Conservation (phyloP, 2,888 invertebrate genomes). For the Anorthoa munda region DNA sequence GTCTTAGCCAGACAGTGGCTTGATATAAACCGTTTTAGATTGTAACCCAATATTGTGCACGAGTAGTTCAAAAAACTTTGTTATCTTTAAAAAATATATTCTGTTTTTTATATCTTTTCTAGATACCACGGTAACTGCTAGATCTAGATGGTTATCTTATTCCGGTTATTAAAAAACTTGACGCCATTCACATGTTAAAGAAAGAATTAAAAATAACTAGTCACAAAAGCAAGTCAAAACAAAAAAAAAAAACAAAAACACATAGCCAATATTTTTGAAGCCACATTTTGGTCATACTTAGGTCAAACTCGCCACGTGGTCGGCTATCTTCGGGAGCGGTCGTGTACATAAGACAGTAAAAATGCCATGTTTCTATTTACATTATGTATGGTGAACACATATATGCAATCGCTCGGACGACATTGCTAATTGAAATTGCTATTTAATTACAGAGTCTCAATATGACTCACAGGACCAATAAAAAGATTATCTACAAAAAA, state of each 20-base stretch:
- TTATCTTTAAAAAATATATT: slow-evolving; percentile 21
- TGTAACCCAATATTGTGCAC: slow-evolving; percentile 86
- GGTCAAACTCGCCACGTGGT: no score
- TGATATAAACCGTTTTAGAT: slow-evolving; percentile 73
- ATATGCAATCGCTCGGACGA: no score
- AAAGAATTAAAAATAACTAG: no score
- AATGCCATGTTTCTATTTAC: no score
- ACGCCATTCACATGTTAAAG: background rate
- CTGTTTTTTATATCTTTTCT: slow-evolving; percentile 8
- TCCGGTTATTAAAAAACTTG: background rate
- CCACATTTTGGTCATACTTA: no score
- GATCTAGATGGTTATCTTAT: slow-evolving; percentile 23
- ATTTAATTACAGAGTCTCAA: background rate
- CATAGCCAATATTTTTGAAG: no score
- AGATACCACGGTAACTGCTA: background rate
- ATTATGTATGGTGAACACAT: no score
- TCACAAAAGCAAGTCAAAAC: no score
- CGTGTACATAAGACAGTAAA: no score
- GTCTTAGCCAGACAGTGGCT: slow-evolving; percentile 46
- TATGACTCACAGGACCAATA: background rate
- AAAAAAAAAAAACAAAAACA: no score
- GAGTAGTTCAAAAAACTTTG: slow-evolving; percentile 77
- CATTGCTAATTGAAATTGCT: background rate
- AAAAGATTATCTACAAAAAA: background rate
- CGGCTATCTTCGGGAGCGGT: no score